phyloP scores from a whole-genome alignment of 2,113 vertebrate genomes.

The Podarcis cretensis region DNA sequence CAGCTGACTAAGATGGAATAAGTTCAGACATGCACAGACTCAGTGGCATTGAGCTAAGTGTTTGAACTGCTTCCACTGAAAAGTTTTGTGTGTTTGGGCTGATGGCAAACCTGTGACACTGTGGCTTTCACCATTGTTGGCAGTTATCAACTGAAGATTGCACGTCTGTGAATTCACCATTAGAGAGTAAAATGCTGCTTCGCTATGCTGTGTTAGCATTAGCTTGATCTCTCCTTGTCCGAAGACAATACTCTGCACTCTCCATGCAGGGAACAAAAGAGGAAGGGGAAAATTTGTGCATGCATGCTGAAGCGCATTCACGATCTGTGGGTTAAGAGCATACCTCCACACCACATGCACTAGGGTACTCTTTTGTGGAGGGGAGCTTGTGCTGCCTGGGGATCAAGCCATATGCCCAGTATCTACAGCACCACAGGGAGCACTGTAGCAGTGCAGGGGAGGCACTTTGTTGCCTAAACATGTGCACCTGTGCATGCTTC shows the following conservation, averaged over 20 bases:
- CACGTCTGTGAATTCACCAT: neutral
- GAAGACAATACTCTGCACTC: neutral
- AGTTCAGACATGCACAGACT: neutral
- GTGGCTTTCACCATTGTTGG: neutral
- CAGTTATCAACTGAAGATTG: neutral
- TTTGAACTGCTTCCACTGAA: neutral
- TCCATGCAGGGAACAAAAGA: neutral
- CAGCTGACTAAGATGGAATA: neutral
- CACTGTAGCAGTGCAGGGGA: neutral
- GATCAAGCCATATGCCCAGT: neutral
- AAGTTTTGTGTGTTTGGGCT: neutral
- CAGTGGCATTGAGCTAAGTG: neutral
- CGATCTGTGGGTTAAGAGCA: neutral
- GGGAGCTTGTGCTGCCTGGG: neutral
- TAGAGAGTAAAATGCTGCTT: neutral
- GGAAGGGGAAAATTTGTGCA: neutral
- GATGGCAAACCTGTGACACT: neutral
- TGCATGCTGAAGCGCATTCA: neutral
- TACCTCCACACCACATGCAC: neutral
- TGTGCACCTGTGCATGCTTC: neutral
- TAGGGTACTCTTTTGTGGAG: neutral
- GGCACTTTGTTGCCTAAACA: neutral
- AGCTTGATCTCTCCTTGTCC: neutral
- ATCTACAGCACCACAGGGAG: neutral
- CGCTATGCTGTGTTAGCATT: neutral